Evolutionary conservation across 2,888 invertebrate genomes (phyloP), one percentile per base, ranked within the genome.

Genomic region (Pycnomerus fuliginosus): DNA sequence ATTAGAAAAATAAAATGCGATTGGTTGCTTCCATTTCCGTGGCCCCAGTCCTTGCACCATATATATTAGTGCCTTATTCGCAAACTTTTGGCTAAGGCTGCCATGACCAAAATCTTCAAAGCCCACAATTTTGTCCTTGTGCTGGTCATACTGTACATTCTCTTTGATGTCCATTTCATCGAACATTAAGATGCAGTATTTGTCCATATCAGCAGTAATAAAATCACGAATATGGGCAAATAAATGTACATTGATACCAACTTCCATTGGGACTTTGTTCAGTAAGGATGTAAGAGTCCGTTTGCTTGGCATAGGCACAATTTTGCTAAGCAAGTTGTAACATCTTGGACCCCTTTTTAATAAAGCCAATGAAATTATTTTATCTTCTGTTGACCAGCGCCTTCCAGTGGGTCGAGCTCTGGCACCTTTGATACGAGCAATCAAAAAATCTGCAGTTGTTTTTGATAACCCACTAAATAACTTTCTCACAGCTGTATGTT

Each of bases 151-250:
- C 5, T 50, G 37, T 2, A 55, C 3, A 35, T 51, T 10, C 35
- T 51, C 39, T 25, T 41, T 42, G n/a, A 56, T 50, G 33, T 52
- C 54, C 31, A 54, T 51, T 43, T 56, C 52, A 36, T 50, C 50
- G 17, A 54, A 48, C 2, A 44, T 12, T 10, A 53, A 16, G 3
- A 16, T 24, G 38, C 47, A 53, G 3, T 31, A 29, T 40, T 30
- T 31, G n/a, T n/a, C n/a, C n/a, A n/a, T n/a, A 40, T 17, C 36
- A 27, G 7, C 22, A 29, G 5, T 15, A 16, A n/a, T 46, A n/a
- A 10, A n/a, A 31, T 5, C 22, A 8, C 1, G 12, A 2, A 53
- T 40, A 27, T 53, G 52, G 22, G 16, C 7, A 28, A 47, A 53
- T 11, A 53, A 20, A 34, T 53, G 48, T 4, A 13, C 17, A 46